These are phyloP conservation scores for Tragelaphus scriptus DNA, from an alignment of 2,113 vertebrate species.

Conservation along the genomic window DNA sequence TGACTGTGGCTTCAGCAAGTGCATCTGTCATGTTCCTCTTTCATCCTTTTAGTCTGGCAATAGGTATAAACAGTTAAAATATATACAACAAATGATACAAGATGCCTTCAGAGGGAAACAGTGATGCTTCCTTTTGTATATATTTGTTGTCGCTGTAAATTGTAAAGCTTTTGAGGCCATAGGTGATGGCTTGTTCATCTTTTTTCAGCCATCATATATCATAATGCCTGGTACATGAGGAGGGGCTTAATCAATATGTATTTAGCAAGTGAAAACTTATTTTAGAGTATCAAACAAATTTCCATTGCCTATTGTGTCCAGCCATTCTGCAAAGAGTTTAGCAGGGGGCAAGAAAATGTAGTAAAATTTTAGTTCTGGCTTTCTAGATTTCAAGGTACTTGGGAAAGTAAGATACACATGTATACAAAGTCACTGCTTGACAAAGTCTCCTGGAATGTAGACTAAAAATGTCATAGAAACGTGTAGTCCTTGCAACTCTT, in stretches of 20 bases:
- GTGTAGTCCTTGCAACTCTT: not conserved
- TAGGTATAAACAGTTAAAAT: slow-evolving; percentile 55
- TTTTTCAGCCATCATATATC: not conserved
- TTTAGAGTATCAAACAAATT: not conserved
- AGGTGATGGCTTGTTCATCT: not conserved
- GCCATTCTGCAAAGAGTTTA: not conserved
- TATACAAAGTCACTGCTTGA: not conserved
- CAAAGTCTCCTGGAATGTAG: not conserved
- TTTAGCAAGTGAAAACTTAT: not conserved
- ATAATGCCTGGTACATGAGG: not conserved
- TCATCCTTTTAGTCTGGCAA: slow-evolving; percentile 41
- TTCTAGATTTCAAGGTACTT: not conserved
- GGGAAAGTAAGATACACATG: not conserved
- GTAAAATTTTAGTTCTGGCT: not conserved
- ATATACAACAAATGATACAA: slow-evolving; percentile 62
- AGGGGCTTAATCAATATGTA: not conserved
- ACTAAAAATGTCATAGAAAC: not conserved
- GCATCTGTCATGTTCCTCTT: slow-evolving; percentile 63
- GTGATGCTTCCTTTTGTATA: not conserved
- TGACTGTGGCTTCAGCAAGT: slow-evolving; percentile 67
- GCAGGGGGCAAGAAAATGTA: not conserved
- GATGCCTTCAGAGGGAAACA: slow-evolving; percentile 8
- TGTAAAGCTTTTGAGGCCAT: not conserved
- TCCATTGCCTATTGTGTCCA: not conserved
- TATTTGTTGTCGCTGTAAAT: not conserved